These are phyloP conservation scores for Tetheella fluctuosa DNA, from an alignment of 2,888 invertebrate genomes.

Conservation along the genomic window DNA sequence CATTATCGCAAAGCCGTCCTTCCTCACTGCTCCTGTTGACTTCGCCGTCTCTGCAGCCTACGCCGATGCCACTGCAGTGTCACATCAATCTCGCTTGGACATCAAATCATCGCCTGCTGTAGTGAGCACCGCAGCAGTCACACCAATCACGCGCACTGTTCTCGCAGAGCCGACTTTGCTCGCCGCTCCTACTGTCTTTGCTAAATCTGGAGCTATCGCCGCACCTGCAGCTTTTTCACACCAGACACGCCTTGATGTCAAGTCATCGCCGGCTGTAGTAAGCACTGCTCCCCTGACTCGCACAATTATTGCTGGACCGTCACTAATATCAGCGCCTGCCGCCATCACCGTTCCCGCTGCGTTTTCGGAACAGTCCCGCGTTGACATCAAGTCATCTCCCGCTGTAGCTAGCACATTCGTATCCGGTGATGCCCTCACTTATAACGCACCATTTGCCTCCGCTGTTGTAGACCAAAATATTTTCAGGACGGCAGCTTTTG, in stretches of 20 bases:
- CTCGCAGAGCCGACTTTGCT: conserved; percentile 52
- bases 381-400: conserved; percentile 68
- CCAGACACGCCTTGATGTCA: conserved; percentile 71
- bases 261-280: conserved; percentile 60
- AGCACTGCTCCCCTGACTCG: conserved; percentile 37
- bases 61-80: conserved; percentile 48
- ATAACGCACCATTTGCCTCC: conserved; percentile 26
- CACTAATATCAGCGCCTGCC: conserved; percentile 29
- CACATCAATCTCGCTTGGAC: conserved; percentile 46
- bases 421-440: conserved; percentile 30
- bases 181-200: conserved; percentile 48
- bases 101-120: conserved; percentile 44
- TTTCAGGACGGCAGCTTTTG: conserved; percentile 31
- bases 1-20: conserved; percentile 34
- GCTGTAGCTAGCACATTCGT: conserved; percentile 58
- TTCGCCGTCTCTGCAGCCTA: conserved; percentile 36
- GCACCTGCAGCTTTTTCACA: conserved; percentile 64
- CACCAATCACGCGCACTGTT: conserved; percentile 35
- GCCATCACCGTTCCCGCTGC: conserved; percentile 56
- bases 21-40: conserved; percentile 21
- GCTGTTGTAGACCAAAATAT: background rate
- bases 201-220: conserved; percentile 16
- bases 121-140: conserved; percentile 42
- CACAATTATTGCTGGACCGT: conserved; percentile 47
- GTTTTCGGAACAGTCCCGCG: conserved; percentile 65